A percentile compares a stretch with the other conserved stretches of the same genome.
Evolutionary conservation across 2,797 vertebrate species (phyloP).

Genomic region (Urosaurus nigricauda): DNA sequence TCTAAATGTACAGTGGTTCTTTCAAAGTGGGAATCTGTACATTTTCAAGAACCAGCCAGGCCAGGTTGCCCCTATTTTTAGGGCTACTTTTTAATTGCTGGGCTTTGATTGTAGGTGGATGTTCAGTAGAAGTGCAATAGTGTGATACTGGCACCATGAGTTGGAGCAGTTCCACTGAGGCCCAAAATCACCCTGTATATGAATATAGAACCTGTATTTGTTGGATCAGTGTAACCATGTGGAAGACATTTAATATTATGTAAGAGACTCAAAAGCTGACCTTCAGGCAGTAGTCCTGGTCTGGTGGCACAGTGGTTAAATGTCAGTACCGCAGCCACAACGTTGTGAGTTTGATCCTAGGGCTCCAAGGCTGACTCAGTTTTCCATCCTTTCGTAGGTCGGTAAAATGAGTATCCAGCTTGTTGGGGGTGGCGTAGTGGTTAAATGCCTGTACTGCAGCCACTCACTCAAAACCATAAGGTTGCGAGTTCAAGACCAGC

Average conservation of each 20-base stretch:
- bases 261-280: no score
- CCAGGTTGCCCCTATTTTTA: not conserved
- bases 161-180: not conserved
- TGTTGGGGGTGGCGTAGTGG: no score
- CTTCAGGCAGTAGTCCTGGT: not conserved
- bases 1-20: conserved; percentile 1
- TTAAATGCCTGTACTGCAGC: no score
- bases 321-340: no score
- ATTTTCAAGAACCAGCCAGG: not conserved
- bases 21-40: not conserved
- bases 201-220: not conserved
- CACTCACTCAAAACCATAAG: no score
- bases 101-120: not conserved
- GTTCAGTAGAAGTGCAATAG: not conserved
- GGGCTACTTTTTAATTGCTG: not conserved
- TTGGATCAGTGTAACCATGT: not conserved
- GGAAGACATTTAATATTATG: no score
- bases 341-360: no score
- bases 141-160: not conserved
- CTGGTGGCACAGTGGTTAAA: no score
- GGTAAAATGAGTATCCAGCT: no score
- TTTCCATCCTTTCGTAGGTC: no score
- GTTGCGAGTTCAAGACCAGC: no score
- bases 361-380: no score
- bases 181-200: not conserved